Percentiles rank a stretch among this genome's conserved stretches.
phyloP scores from a whole-genome alignment of 2,888 invertebrate genomes.

The Fragum sueziense region DNA sequence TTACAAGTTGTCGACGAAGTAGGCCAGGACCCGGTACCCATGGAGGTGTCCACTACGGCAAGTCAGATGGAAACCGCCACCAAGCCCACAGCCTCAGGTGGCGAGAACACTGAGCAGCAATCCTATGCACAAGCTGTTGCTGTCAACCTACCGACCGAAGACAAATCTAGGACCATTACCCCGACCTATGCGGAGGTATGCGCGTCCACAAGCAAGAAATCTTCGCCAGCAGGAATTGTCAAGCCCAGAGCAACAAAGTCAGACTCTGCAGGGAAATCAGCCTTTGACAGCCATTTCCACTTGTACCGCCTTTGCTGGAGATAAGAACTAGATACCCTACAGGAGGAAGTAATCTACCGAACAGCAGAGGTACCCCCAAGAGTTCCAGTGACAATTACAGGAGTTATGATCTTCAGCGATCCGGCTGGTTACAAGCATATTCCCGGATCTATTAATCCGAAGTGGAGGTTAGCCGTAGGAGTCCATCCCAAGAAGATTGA shows the following conservation, averaged over 20 bases:
- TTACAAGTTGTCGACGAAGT: neutral
- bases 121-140: neutral
- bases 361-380: neutral
- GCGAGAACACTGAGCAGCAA: neutral
- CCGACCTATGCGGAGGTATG: neutral
- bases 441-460: neutral
- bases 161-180: neutral
- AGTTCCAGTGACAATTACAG: neutral
- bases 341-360: neutral
- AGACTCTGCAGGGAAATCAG: neutral
- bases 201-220: neutral
- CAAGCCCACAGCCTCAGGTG: neutral
- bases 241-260: neutral
- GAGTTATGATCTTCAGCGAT: constrained; percentile 4
- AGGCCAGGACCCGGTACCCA: neutral
- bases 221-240: neutral
- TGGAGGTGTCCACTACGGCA: constrained; percentile 1
- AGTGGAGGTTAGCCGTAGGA: constrained; percentile 8
- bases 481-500: constrained; percentile 21
- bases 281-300: constrained; percentile 23
- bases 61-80: neutral
- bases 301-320: too few species aligned
- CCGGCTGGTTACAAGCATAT: neutral
- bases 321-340: too few species aligned
- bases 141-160: neutral